Percentiles rank a stretch among this genome's conserved stretches.
These are phyloP conservation scores for Corythornis vintsioides DNA, from an alignment of 2,113 vertebrate species.

Conservation along the genomic window DNA sequence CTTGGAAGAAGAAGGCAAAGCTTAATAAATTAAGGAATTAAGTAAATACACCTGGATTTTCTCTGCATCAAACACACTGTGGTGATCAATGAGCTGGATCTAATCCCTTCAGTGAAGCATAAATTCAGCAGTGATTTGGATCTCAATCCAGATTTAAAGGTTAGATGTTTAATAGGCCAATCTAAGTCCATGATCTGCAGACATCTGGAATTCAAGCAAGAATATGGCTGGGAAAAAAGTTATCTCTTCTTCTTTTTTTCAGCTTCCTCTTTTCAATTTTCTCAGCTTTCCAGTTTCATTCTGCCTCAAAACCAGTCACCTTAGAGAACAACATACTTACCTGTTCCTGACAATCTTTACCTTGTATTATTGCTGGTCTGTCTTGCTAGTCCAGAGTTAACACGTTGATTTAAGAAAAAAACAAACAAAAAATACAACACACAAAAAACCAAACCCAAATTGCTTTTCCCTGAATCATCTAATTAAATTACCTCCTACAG, in stretches of 20 bases:
- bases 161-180: background rate
- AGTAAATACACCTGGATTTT: constrained; percentile 36
- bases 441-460: background rate
- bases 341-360: background rate
- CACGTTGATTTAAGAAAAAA: background rate
- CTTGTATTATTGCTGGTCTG: background rate
- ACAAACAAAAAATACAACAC: too few relatives aligned
- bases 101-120: background rate
- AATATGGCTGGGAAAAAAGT: background rate
- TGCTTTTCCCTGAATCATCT: background rate
- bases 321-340: background rate
- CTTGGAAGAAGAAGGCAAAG: constrained; percentile 15
- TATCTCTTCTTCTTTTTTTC: background rate
- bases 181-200: background rate
- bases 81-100: background rate
- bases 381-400: background rate
- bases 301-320: background rate
- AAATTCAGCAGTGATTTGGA: constrained; percentile 33
- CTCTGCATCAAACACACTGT: background rate
- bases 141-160: background rate
- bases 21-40: constrained; percentile 36
- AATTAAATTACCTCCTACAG: constrained; percentile 12
- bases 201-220: background rate
- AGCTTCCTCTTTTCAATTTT: background rate
- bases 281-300: background rate